Conservation (phyloP, 2,113 vertebrate species). For the Mugil cephalus region DNA sequence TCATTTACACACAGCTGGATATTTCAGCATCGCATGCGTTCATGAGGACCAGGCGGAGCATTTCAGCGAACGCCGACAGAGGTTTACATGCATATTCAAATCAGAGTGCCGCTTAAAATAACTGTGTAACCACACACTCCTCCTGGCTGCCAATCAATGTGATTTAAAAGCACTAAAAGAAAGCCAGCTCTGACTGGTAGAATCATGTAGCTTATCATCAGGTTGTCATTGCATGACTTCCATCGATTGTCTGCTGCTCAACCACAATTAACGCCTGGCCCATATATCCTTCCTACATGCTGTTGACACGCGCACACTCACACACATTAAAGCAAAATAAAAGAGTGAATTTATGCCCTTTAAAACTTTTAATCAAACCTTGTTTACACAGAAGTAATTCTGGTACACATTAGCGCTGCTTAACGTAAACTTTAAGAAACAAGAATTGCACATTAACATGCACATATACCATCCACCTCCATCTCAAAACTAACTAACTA, state of each 20-base stretch:
- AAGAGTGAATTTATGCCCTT: not conserved
- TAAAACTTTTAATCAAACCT: not conserved
- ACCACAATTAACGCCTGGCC: constrained; percentile 67
- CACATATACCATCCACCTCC: not conserved
- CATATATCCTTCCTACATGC: constrained; percentile 47
- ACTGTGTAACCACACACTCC: constrained; percentile 62
- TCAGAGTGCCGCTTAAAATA: constrained; percentile 70
- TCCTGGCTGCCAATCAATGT: constrained; percentile 70
- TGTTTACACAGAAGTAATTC: not conserved
- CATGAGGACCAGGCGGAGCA: constrained; percentile 23
- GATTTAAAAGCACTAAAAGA: constrained; percentile 65
- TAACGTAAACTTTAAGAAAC: not conserved
- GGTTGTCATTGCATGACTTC: constrained; percentile 61
- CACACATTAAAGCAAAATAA: not conserved
- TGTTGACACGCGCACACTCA: constrained; percentile 13
- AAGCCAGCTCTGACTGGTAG: constrained; percentile 49
- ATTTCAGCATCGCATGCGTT: constrained; percentile 17
- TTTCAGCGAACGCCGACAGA: constrained; percentile 41
- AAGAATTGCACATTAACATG: not conserved
- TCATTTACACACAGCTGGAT: constrained; percentile 26
- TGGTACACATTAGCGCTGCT: not conserved
- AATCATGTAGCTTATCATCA: constrained; percentile 69
- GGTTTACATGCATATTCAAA: constrained; percentile 71
- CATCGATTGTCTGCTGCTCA: constrained; percentile 65
- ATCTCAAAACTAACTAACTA: no score